Evolutionary conservation across 2,888 invertebrate genomes (phyloP).

Genomic region (Crepidodera aurea): DNA sequence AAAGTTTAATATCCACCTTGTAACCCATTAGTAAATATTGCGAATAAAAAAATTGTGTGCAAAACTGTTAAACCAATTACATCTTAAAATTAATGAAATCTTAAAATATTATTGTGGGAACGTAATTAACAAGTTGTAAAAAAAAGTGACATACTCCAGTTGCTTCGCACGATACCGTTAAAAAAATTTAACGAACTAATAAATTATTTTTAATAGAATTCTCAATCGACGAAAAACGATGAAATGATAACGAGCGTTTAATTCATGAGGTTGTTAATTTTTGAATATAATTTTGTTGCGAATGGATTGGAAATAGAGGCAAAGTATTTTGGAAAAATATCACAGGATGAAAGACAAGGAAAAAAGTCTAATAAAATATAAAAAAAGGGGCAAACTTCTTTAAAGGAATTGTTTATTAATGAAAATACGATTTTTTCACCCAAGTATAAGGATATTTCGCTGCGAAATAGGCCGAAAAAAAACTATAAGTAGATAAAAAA

Average conservation of each 20-base stretch:
- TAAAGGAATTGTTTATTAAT: too few relatives aligned
- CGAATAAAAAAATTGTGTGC: neutral
- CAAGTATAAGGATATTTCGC: too few relatives aligned
- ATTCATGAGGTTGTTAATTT: neutral
- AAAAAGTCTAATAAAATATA: too few relatives aligned
- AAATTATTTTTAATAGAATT: neutral
- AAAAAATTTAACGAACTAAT: slow-evolving; percentile 4
- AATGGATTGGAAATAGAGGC: too few relatives aligned
- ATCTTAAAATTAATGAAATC: neutral
- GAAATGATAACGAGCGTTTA: slow-evolving; percentile 2
- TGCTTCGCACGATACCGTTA: slow-evolving; percentile 7
- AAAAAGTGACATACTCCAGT: slow-evolving; percentile 11
- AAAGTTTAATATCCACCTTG: too few relatives aligned
- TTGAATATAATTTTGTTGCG: neutral
- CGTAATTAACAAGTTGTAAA: neutral
- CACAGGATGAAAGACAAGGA: too few relatives aligned
- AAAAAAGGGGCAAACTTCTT: too few relatives aligned
- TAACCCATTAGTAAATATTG: too few relatives aligned
- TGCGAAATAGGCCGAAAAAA: too few relatives aligned
- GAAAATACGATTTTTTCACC: too few relatives aligned
- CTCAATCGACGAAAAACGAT: neutral
- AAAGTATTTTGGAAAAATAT: too few relatives aligned
- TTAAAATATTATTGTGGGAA: neutral
- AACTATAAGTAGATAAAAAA: too few relatives aligned
- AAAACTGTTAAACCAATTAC: neutral